Evolutionary conservation across 2,113 vertebrate genomes (phyloP).

Genomic region (Pituophis catenifer): DNA sequence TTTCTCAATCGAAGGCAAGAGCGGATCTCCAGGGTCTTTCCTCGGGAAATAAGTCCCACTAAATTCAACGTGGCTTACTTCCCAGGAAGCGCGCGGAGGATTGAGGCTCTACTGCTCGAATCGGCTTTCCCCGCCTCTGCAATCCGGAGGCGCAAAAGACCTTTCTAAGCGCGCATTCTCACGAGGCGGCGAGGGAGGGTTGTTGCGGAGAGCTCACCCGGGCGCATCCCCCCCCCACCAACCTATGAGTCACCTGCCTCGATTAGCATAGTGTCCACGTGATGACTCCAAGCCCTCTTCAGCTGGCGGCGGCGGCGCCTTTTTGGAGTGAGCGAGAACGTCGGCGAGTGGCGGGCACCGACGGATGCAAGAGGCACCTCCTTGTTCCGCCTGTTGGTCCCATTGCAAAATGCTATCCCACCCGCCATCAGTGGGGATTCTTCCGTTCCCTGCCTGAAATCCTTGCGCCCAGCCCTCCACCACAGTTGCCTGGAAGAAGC

Average conservation of each 20-base stretch:
- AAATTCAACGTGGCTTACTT: background rate
- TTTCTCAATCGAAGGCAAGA: background rate
- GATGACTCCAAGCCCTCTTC: background rate
- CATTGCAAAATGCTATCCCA: background rate
- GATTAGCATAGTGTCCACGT: conserved; percentile 16
- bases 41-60: background rate
- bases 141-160: background rate
- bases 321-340: background rate
- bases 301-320: background rate
- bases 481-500: background rate
- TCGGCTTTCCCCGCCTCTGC: background rate
- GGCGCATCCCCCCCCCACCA: background rate
- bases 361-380: background rate
- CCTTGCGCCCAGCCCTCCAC: background rate
- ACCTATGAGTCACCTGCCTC: conserved; percentile 1
- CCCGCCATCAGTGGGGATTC: background rate
- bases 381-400: no score
- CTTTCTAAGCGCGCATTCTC: background rate
- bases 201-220: background rate
- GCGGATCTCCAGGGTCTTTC: background rate
- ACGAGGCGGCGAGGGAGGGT: background rate
- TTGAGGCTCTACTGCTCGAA: background rate
- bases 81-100: background rate
- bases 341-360: background rate
- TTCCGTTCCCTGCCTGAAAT: background rate